phyloP scores from a whole-genome alignment of 1,140 invertebrate genomes.

The Drosophila bocki region DNA sequence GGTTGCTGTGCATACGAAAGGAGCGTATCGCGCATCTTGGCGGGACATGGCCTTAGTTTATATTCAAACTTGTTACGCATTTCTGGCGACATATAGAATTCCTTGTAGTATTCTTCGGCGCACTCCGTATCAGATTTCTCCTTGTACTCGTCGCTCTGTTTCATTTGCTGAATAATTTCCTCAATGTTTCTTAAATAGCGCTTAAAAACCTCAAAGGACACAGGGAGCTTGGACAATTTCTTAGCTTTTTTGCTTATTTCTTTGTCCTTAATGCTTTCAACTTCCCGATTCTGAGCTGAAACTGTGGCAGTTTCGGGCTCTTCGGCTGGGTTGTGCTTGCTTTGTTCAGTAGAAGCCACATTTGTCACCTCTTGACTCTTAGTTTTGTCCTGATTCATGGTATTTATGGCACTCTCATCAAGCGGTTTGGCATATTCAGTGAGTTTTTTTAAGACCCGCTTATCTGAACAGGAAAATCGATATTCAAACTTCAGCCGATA shows the following conservation, averaged over 20 bases:
- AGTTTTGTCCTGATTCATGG: neutral
- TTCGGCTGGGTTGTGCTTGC: too few relatives aligned
- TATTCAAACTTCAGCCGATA: constrained; percentile 12
- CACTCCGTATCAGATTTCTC: constrained; percentile 9
- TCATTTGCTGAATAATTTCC: constrained; percentile 37
- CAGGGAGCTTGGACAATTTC: neutral
- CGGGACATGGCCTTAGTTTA: constrained; percentile 38
- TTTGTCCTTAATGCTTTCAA: neutral
- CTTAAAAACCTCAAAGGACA: constrained; percentile 25
- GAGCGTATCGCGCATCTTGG: constrained; percentile 1
- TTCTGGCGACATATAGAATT: constrained; percentile 20
- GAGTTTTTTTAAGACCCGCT: constrained; percentile 7
- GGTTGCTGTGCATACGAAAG: neutral
- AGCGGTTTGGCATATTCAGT: constrained; percentile 11
- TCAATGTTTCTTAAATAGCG: constrained; percentile 24
- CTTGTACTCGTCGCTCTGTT: neutral
- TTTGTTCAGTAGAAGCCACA: neutral
- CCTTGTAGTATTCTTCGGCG: constrained; percentile 17
- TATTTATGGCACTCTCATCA: constrained; percentile 7
- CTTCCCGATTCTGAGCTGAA: neutral
- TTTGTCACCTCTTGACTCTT: neutral
- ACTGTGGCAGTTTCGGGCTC: neutral
- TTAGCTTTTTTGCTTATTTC: neutral
- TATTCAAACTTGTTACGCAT: constrained; percentile 34
- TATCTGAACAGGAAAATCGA: constrained; percentile 13